Percentiles rank a stretch among this genome's conserved stretches.
These are phyloP conservation scores for Carassius gibelio DNA, from an alignment of 2,113 vertebrate species.

Conservation along the genomic window DNA sequence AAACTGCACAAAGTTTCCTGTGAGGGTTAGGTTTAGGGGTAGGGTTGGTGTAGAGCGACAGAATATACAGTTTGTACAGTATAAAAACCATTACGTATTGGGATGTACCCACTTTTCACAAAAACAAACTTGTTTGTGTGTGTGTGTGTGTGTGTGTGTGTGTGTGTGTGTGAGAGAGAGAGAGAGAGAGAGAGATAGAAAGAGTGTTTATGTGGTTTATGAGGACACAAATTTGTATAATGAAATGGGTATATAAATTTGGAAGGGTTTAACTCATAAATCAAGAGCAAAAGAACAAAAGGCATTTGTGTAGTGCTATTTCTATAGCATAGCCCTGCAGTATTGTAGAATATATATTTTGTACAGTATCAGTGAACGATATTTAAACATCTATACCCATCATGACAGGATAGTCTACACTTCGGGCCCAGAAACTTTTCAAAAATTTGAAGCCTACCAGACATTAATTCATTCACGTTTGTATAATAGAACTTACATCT, in stretches of 20 bases:
- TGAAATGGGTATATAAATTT: not conserved
- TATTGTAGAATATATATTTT: not conserved
- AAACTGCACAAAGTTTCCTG: too few relatives aligned
- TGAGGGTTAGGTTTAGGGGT: too few relatives aligned
- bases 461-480: not conserved
- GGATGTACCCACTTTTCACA: too few relatives aligned
- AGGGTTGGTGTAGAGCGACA: too few relatives aligned
- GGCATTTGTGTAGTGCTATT: not conserved
- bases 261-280: not conserved
- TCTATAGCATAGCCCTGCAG: not conserved
- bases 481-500: slow-evolving; percentile 8
- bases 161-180: too few relatives aligned
- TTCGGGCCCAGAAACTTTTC: not conserved
- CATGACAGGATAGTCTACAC: not conserved
- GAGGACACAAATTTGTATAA: too few relatives aligned
- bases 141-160: too few relatives aligned
- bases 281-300: not conserved
- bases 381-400: not conserved
- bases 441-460: not conserved
- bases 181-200: too few relatives aligned
- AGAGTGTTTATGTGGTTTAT: too few relatives aligned
- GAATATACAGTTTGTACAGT: too few relatives aligned
- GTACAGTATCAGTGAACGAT: not conserved
- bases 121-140: too few relatives aligned
- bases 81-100: too few relatives aligned